These are phyloP conservation scores for Agonopterix alstromeriana DNA, from an alignment of 2,888 invertebrate genomes.

Conservation along the genomic window DNA sequence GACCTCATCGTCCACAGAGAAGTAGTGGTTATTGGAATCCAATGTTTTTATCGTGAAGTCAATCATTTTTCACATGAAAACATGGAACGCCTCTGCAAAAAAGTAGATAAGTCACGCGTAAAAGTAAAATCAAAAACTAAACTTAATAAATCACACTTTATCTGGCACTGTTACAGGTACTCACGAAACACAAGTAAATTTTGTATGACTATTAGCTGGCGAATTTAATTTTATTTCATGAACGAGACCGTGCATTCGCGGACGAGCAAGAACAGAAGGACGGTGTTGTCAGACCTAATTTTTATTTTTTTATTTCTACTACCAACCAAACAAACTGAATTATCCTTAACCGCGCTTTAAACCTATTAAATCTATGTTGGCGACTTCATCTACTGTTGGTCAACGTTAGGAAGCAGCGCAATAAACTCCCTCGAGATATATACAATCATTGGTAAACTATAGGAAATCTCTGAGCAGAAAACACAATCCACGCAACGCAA, in stretches of 20 bases:
- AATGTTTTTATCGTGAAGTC: conserved; percentile 92
- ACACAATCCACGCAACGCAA: too few relatives aligned
- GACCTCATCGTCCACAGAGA: conserved; percentile 90
- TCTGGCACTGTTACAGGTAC: background rate
- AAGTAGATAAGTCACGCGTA: conserved; percentile 4
- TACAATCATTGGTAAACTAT: too few relatives aligned
- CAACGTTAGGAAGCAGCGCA: too few relatives aligned
- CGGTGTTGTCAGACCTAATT: too few relatives aligned
- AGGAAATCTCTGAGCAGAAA: too few relatives aligned
- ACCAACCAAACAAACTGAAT: too few relatives aligned
- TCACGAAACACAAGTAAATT: background rate
- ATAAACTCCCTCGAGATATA: too few relatives aligned
- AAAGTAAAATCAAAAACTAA: background rate
- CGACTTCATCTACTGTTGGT: too few relatives aligned
- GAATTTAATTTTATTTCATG: conserved; percentile 18
- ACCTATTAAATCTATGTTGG: too few relatives aligned
- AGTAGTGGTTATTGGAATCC: conserved; percentile 90
- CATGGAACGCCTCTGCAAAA: conserved; percentile 17
- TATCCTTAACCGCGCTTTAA: too few relatives aligned
- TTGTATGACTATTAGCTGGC: background rate
- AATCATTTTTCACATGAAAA: conserved; percentile 78
- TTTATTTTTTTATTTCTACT: too few relatives aligned
- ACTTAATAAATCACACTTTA: background rate
- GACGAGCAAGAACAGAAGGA: conserved; percentile 8
- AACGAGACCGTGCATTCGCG: conserved; percentile 22